Conservation (phyloP, 2,797 vertebrate species). For the Oreochromis grahami region DNA sequence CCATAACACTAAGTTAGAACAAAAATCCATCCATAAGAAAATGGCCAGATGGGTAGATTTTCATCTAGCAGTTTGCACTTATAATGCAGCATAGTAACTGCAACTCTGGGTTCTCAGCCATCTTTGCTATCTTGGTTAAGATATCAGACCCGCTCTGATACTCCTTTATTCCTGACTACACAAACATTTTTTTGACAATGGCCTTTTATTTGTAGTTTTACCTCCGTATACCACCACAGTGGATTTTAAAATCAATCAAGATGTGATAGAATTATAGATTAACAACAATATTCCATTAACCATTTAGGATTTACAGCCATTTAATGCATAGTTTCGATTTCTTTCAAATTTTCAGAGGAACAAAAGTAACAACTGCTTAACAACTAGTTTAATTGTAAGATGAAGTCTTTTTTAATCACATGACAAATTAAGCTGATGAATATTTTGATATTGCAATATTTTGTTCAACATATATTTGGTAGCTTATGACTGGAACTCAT, state of each 20-base stretch:
- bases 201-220: not conserved
- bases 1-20: not conserved
- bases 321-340: not conserved
- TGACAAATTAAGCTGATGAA: not conserved
- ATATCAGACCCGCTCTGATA: not conserved
- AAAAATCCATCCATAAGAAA: not conserved
- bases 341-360: not conserved
- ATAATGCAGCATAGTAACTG: rapidly evolving
- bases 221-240: not conserved
- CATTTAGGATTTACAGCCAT: not conserved
- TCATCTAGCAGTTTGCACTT: not conserved
- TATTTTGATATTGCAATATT: not conserved
- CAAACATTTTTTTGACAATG: not conserved
- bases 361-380: not conserved
- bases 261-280: not conserved
- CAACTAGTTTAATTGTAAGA: not conserved
- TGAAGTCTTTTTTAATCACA: not conserved
- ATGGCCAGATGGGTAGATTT: not conserved
- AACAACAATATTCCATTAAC: not conserved
- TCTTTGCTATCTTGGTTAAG: not conserved
- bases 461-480: not conserved
- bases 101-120: not conserved
- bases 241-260: not conserved
- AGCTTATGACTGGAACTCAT: not conserved
- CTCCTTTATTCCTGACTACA: not conserved